Evolutionary conservation across 2,113 vertebrate genomes (phyloP).

Genomic region (Tetrao urogallus): DNA sequence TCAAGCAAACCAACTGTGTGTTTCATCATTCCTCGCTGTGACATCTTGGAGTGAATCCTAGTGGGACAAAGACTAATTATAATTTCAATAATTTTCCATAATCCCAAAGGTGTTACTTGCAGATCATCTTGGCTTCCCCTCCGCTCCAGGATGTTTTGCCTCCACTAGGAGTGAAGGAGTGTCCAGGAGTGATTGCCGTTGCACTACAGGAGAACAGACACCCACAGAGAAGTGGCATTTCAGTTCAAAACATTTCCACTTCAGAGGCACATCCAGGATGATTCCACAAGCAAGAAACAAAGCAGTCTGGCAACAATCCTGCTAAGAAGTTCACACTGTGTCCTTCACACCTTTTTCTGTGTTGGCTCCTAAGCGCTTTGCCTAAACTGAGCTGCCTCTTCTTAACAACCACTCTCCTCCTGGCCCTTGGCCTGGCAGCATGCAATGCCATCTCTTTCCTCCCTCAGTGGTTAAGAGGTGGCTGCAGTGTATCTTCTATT

Average conservation of each 20-base stretch:
- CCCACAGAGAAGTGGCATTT: neutral
- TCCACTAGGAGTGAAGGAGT: neutral
- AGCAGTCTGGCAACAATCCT: slow-evolving; percentile 25
- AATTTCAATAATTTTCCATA: neutral
- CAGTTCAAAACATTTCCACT: neutral
- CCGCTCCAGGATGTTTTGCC: neutral
- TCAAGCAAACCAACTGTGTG: neutral
- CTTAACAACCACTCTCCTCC: neutral
- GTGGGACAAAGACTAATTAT: neutral
- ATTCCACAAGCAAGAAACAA: slow-evolving; percentile 46
- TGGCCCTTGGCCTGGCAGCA: neutral
- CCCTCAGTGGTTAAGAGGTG: neutral
- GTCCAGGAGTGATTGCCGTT: neutral
- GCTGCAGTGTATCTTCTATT: neutral
- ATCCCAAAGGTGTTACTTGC: neutral
- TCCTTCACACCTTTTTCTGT: neutral
- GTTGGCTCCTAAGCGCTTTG: neutral
- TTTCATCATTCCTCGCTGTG: neutral
- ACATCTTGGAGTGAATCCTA: neutral
- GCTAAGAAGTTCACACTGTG: neutral
- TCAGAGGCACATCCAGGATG: neutral
- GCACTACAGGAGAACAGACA: neutral
- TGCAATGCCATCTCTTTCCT: neutral
- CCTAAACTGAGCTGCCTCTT: neutral
- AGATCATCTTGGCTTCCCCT: neutral